Evolutionary conservation across 2,888 invertebrate genomes (phyloP), one percentile per base, ranked within the genome.

Genomic region (Sarcophaga subvicina): DNA sequence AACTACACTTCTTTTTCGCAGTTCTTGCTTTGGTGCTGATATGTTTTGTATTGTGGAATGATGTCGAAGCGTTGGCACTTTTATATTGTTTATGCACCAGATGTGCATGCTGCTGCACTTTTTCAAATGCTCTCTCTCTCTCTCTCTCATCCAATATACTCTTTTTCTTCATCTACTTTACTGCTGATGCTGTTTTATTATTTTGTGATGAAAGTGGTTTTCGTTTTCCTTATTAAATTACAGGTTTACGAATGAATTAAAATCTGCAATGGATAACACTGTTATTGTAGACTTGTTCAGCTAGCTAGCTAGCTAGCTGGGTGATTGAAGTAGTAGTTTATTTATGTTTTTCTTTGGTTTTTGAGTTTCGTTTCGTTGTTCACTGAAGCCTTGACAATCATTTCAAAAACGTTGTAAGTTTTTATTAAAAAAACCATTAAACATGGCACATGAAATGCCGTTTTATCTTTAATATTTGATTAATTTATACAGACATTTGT

Each of bases 201-300:
- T 82, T 88, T 84, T 86, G 85, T 83, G 80, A 88, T 86, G 88
- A 89, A 89, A 89, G 89, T 89, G 89, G 88, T 89, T 89, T 89
- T 89, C 89, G 87, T 87, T 89, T 89, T 89, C 87, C 88, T 89
- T 88, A 88, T 89, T 89, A 87, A 88, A 89, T 88, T 88, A 88
- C 88, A 88, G 85, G 79, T 87, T 87, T 87, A 84, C 79, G 79
- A 87, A 76, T 87, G 87, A 87, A 87, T 84, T 84, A 79, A 84
- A 87, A 72, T 80, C 71, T 81, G 81, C 78, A 80, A 80, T 59
- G 60, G 72, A 81, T 64, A 84, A 78, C 67, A 73, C 72, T 83
- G 22, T 27, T 71, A n/a, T 62, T 49, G 49, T 66, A 66, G 83
- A 63, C 62, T 27, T 66, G 47, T 77, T 71, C 54, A n/a, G 27